Evolutionary conservation across 1,140 invertebrate genomes (phyloP).

Genomic region (Catajapyx aquilonaris): DNA sequence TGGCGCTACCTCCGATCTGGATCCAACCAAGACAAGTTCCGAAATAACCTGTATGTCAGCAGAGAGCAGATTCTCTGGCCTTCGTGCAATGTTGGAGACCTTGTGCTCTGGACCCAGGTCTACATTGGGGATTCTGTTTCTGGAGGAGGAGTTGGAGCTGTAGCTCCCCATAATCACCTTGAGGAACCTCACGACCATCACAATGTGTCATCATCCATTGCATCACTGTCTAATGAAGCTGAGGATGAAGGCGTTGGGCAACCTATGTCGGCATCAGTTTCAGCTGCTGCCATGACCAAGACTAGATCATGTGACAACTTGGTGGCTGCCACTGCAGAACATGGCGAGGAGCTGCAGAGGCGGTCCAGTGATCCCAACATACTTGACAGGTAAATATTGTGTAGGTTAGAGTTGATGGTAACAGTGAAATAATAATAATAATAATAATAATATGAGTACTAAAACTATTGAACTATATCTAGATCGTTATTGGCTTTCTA

Average conservation of each 20-base stretch:
- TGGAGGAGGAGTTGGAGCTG: too few relatives aligned
- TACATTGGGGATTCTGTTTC: conserved; percentile 44
- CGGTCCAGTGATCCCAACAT: conserved; percentile 63
- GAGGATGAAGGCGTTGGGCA: conserved; percentile 8
- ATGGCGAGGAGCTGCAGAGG: conserved; percentile 34
- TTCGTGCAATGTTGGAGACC: conserved; percentile 45
- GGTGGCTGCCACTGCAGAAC: conserved; percentile 35
- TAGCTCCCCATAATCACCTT: too few relatives aligned
- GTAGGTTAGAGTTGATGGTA: too few relatives aligned
- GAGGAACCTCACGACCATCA: conserved; percentile 5
- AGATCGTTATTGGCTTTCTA: too few relatives aligned
- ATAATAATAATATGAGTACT: too few relatives aligned
- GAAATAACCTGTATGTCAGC: conserved; percentile 63
- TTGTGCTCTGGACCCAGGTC: conserved; percentile 64
- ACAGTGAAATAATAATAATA: too few relatives aligned
- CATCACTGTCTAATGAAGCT: conserved; percentile 13
- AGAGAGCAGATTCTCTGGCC: conserved; percentile 15
- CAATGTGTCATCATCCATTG: conserved; percentile 9
- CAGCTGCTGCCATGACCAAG: conserved; percentile 43
- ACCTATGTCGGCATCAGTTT: conserved; percentile 5
- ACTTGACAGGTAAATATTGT: conserved; percentile 11
- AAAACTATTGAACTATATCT: too few relatives aligned
- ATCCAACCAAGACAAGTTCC: conserved; percentile 41
- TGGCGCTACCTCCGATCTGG: conserved; percentile 50
- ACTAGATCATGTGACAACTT: conserved; percentile 63